These are phyloP conservation scores for Anthoscopus minutus DNA, from an alignment of 2,113 vertebrate genomes.

Conservation along the genomic window DNA sequence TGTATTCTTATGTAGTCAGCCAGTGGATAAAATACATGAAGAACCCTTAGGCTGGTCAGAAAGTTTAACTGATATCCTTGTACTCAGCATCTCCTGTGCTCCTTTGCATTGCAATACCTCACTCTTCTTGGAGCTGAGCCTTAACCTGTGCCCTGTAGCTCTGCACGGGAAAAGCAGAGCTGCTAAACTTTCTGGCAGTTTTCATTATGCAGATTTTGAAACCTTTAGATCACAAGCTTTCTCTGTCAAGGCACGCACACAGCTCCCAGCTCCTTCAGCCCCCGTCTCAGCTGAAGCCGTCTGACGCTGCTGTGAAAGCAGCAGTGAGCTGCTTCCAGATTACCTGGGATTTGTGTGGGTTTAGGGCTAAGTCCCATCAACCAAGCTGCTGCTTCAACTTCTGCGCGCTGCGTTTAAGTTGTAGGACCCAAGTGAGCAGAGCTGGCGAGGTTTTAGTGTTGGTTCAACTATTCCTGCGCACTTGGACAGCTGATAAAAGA, in stretches of 20 bases:
- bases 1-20: conserved; percentile 1
- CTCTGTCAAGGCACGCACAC: not conserved
- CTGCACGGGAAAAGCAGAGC: not conserved
- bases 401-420: not conserved
- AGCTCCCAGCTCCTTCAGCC: not conserved
- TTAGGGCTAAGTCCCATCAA: not conserved
- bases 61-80: not conserved
- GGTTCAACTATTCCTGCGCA: not conserved
- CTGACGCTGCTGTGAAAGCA: not conserved
- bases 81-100: not conserved
- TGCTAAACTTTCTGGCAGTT: not conserved
- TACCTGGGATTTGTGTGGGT: conserved; percentile 10
- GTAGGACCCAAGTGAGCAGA: not conserved
- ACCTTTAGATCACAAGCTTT: not conserved
- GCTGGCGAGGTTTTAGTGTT: not conserved
- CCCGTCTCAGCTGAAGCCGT: not conserved
- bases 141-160: not conserved
- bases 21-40: not conserved
- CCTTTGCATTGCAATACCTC: not conserved
- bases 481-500: conserved; percentile 25
- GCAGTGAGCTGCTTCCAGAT: not conserved
- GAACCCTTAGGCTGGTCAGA: not conserved
- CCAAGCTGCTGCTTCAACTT: not conserved
- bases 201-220: not conserved
- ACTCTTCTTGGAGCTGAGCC: not conserved